Conservation (phyloP, 2,113 vertebrate genomes). For the Atrichornis clamosus region DNA sequence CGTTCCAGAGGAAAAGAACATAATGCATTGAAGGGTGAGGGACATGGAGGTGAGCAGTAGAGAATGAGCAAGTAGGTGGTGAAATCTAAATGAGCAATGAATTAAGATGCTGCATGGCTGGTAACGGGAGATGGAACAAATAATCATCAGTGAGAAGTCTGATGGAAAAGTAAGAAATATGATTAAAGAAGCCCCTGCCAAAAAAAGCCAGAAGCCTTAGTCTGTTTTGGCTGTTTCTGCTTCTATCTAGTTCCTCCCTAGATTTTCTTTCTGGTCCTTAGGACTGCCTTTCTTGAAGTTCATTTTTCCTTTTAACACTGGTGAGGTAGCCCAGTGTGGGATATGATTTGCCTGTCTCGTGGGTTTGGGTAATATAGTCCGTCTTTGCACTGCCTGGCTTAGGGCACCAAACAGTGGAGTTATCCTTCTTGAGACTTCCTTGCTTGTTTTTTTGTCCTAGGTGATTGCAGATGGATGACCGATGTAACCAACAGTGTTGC, state of each 20-base stretch:
- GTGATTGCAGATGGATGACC: background rate
- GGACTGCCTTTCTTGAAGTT: background rate
- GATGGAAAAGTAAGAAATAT: background rate
- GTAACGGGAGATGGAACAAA: background rate
- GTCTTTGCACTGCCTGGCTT: background rate
- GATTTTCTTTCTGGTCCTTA: background rate
- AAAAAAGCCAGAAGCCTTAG: background rate
- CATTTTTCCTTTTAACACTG: background rate
- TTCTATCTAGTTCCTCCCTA: background rate
- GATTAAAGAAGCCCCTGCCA: background rate
- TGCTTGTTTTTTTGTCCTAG: background rate
- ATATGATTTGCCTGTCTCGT: background rate
- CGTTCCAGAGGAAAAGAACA: background rate
- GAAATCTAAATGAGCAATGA: background rate
- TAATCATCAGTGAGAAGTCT: background rate
- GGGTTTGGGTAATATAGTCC: background rate
- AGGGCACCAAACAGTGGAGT: background rate
- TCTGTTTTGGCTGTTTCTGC: background rate
- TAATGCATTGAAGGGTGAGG: background rate
- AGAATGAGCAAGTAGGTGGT: background rate
- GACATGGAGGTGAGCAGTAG: background rate
- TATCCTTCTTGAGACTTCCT: background rate
- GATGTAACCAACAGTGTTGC: background rate
- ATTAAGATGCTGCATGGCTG: background rate
- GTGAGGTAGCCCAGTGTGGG: background rate